These are phyloP conservation scores for Taurulus bubalis DNA, from an alignment of 2,113 vertebrate species.

Conservation along the genomic window DNA sequence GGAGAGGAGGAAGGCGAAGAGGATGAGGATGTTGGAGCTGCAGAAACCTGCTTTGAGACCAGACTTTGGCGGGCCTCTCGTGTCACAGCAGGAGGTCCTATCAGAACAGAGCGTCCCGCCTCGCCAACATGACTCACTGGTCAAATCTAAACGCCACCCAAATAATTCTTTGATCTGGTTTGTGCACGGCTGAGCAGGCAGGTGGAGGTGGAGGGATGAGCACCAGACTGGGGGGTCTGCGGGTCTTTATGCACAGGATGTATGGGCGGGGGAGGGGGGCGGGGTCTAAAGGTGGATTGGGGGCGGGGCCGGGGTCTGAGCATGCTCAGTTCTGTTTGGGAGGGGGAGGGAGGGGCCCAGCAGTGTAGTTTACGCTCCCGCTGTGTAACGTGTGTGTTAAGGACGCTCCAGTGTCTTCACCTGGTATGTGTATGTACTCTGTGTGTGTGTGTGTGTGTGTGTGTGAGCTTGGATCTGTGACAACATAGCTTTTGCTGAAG, in stretches of 20 bases:
- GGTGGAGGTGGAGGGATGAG: not conserved
- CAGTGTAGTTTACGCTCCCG: slow-evolving; percentile 68
- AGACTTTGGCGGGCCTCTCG: slow-evolving; percentile 48
- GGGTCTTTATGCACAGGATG: slow-evolving; percentile 17
- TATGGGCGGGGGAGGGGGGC: not conserved
- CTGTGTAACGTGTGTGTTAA: slow-evolving; percentile 56
- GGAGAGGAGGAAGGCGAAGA: not conserved
- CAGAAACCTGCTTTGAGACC: slow-evolving; percentile 19
- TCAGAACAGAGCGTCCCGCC: slow-evolving; percentile 43
- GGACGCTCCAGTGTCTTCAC: slow-evolving; percentile 51
- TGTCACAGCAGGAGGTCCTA: slow-evolving; percentile 45
- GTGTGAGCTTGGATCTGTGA: slow-evolving; percentile 29
- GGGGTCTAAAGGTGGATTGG: slow-evolving; percentile 23
- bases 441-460: slow-evolving; percentile 24
- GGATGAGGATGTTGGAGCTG: slow-evolving; percentile 25
- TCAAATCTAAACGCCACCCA: slow-evolving; percentile 22
- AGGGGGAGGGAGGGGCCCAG: slow-evolving; percentile 41
- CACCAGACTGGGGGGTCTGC: slow-evolving; percentile 10
- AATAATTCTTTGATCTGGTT: slow-evolving; percentile 48
- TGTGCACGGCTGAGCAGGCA: slow-evolving; percentile 39
- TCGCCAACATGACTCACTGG: slow-evolving; percentile 30
- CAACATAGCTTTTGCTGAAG: slow-evolving; percentile 57
- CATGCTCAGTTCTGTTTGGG: slow-evolving; percentile 39
- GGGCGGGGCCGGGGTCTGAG: slow-evolving; percentile 30
- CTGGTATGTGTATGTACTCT: slow-evolving; percentile 48